Evolutionary conservation across 2,797 vertebrate species (phyloP).

Genomic region (Trachurus trachurus): DNA sequence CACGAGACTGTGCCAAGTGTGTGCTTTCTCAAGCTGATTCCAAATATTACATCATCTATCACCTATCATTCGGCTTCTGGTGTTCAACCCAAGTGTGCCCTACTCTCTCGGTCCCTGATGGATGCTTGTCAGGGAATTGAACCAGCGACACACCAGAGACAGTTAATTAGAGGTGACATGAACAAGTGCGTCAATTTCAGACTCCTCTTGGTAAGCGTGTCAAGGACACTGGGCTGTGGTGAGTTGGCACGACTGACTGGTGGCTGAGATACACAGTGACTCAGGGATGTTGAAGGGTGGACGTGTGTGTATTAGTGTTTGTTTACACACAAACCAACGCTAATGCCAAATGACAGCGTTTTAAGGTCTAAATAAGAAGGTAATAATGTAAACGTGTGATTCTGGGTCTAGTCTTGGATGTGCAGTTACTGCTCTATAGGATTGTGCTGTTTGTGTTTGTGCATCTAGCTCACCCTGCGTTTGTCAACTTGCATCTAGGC

Average conservation of each 20-base stretch:
- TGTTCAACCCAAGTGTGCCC: slow-evolving; percentile 49
- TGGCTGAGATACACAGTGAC: slow-evolving; percentile 44
- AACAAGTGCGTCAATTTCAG: slow-evolving; percentile 72
- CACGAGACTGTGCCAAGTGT: slow-evolving; percentile 42
- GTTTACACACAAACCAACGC: background rate
- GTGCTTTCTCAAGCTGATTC: slow-evolving; percentile 61
- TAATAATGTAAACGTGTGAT: background rate
- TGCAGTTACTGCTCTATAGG: background rate
- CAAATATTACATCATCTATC: slow-evolving; percentile 78
- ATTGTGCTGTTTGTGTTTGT: background rate
- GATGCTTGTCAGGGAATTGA: slow-evolving; percentile 79
- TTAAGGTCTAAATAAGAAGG: background rate
- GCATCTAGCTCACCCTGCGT: background rate
- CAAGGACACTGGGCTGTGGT: slow-evolving; percentile 74
- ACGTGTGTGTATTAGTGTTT: background rate
- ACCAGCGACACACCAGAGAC: slow-evolving; percentile 68
- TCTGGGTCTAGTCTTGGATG: background rate
- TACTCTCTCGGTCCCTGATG: slow-evolving; percentile 72
- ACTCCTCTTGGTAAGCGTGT: slow-evolving; percentile 77
- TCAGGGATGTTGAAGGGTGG: slow-evolving; percentile 29
- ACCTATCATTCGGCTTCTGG: slow-evolving; percentile 60
- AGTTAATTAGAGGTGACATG: slow-evolving; percentile 80
- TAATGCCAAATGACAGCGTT: background rate
- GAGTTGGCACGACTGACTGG: slow-evolving; percentile 54
- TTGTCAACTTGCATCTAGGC: background rate